phyloP scores from a whole-genome alignment of 2,797 vertebrate genomes.

The Dermochelys coriacea region DNA sequence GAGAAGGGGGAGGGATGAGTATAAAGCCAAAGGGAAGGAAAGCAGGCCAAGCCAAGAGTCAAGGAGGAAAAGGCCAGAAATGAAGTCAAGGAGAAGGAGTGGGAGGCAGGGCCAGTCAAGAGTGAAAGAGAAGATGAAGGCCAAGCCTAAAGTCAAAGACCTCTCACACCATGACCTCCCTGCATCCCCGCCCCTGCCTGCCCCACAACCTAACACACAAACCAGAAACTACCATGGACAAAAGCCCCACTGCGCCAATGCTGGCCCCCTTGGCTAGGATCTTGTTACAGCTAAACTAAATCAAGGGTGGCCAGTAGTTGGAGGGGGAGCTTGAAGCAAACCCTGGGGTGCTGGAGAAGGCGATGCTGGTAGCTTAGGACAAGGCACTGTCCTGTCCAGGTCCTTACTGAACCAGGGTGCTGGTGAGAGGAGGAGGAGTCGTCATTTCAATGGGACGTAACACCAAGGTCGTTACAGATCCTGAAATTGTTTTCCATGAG shows the following conservation, averaged over 20 bases:
- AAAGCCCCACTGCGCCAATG: neutral
- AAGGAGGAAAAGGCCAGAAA: neutral
- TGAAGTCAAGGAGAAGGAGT: neutral
- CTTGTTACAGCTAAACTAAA: neutral
- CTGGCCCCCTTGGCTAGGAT: neutral
- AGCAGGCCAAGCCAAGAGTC: neutral
- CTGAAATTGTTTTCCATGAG: neutral
- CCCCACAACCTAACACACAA: neutral
- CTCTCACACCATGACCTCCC: neutral
- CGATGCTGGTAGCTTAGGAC: neutral
- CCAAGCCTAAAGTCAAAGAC: neutral
- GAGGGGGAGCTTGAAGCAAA: neutral
- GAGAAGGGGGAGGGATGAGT: neutral
- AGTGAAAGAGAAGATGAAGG: neutral
- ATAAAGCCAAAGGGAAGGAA: neutral
- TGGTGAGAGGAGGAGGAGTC: neutral
- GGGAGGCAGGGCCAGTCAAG: neutral
- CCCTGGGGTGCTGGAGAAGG: neutral
- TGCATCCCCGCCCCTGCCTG: neutral
- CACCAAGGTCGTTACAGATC: neutral
- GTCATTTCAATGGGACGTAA: neutral
- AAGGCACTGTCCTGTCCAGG: neutral
- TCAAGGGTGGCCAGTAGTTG: neutral
- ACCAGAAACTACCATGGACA: neutral
- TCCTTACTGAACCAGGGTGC: neutral